Conservation (phyloP, 1,140 invertebrate species). For the Trichonephila clavata region DNA sequence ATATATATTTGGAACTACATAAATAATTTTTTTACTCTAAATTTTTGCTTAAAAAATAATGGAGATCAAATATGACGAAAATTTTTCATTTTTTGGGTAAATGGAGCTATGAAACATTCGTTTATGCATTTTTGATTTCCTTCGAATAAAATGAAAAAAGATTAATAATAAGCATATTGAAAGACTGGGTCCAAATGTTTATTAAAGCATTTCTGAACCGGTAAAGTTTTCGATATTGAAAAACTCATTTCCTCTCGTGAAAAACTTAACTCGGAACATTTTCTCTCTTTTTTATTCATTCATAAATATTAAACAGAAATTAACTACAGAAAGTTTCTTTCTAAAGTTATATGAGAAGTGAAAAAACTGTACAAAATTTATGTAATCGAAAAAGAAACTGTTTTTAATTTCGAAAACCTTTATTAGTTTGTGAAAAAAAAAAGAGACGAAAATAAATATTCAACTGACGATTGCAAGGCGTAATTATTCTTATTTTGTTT, state of each 20-base stretch:
- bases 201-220: not conserved
- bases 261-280: not conserved
- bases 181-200: not conserved
- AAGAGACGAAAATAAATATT: not conserved
- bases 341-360: not conserved
- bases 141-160: not conserved
- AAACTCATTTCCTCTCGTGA: not conserved
- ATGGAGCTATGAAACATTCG: too few relatives aligned
- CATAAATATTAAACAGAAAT: constrained; percentile 2
- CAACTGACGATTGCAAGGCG: too few relatives aligned
- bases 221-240: constrained; percentile 7
- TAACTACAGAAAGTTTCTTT: not conserved
- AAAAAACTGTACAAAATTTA: too few relatives aligned
- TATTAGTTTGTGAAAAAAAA: not conserved
- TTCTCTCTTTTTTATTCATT: not conserved
- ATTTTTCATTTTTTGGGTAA: too few relatives aligned
- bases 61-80: too few relatives aligned
- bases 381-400: not conserved
- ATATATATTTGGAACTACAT: too few relatives aligned
- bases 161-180: not conserved
- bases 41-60: too few relatives aligned
- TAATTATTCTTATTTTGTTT: too few relatives aligned
- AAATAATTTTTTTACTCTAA: too few relatives aligned
- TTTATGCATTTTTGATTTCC: too few relatives aligned
- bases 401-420: not conserved